A percentile compares a stretch with the other conserved stretches of the same genome.
These are phyloP conservation scores for Hypomecis punctinalis DNA, from an alignment of 2,888 invertebrate species.

Conservation along the genomic window DNA sequence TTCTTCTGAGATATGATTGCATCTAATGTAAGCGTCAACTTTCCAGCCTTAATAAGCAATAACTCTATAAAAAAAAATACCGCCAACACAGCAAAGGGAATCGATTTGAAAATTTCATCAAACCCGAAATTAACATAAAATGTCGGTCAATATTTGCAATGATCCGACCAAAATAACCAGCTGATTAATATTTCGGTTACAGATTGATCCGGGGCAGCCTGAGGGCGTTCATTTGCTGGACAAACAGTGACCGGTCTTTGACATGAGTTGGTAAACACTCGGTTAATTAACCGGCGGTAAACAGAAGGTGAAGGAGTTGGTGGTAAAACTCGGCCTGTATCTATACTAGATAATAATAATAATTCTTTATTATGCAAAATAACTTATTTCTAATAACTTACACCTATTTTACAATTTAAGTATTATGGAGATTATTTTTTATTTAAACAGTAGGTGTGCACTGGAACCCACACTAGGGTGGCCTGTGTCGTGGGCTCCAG, in stretches of 20 bases:
- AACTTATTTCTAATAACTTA: no score
- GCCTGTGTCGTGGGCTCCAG: no score
- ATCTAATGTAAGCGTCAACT: no score
- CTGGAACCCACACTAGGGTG: no score
- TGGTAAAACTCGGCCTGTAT: background rate
- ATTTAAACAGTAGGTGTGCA: no score
- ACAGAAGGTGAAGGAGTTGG: conserved; percentile 11
- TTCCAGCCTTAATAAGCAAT: no score
- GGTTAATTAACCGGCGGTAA: conserved; percentile 26
- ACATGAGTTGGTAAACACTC: conserved; percentile 34
- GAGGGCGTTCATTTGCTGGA: conserved; percentile 30
- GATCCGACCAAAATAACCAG: conserved; percentile 29
- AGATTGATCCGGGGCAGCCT: conserved; percentile 27
- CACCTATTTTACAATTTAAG: no score
- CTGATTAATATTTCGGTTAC: conserved; percentile 28
- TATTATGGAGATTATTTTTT: no score
- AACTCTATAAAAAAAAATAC: background rate
- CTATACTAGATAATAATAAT: no score
- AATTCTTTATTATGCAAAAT: no score
- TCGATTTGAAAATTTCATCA: background rate
- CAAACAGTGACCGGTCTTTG: conserved; percentile 44
- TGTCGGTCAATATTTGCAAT: conserved; percentile 33
- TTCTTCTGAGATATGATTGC: no score
- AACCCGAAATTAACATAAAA: conserved; percentile 19
- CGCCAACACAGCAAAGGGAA: background rate